Conservation (phyloP, 2,888 invertebrate species). For the Drosophila austrosaltans region DNA sequence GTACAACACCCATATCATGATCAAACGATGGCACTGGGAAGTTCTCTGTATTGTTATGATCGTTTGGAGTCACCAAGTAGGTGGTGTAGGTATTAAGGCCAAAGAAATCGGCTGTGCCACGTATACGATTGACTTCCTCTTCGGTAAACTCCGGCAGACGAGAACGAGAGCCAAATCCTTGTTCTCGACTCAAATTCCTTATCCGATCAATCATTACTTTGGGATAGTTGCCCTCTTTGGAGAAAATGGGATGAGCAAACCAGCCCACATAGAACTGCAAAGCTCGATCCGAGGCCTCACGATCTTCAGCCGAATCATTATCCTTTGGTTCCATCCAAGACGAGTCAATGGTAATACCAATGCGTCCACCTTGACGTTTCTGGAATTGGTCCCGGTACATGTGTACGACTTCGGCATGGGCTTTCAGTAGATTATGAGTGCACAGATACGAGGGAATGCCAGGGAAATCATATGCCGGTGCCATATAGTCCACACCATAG, state of each 20-base stretch:
- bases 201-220: conserved; percentile 86
- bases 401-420: conserved; percentile 89
- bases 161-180: conserved; percentile 85
- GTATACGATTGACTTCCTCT: conserved; percentile 86
- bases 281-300: conserved; percentile 86
- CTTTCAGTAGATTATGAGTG: conserved; percentile 89
- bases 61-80: conserved; percentile 83
- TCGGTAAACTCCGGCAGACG: conserved; percentile 86
- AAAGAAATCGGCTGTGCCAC: conserved; percentile 88
- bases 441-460: conserved; percentile 88
- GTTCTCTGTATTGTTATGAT: conserved; percentile 81
- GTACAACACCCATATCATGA: conserved; percentile 86
- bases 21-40: conserved; percentile 85
- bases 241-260: conserved; percentile 88
- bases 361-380: conserved; percentile 85
- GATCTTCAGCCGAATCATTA: conserved; percentile 84
- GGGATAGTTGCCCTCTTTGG: conserved; percentile 87
- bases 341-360: conserved; percentile 86
- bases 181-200: conserved; percentile 85
- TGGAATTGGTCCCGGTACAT: conserved; percentile 87
- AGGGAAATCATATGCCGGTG: conserved; percentile 86
- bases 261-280: conserved; percentile 87
- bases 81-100: conserved; percentile 90
- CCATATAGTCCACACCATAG: conserved; percentile 86
- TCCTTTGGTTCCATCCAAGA: conserved; percentile 86